phyloP scores from a whole-genome alignment of 2,113 vertebrate species.

The Dicerorhinus sumatrensis region DNA sequence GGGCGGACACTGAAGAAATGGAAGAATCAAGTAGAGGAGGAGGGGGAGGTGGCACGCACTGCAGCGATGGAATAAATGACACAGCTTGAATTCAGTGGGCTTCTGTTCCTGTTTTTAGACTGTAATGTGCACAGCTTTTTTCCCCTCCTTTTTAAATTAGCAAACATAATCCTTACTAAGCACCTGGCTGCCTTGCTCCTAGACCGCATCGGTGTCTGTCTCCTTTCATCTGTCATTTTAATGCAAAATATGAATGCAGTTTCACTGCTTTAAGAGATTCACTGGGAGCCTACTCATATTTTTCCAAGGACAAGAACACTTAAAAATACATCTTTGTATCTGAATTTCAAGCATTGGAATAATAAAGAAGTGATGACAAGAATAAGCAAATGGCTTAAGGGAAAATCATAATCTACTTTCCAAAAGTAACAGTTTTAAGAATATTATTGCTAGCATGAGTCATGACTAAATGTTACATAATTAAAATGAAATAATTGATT shows the following conservation, averaged over 20 bases:
- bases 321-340: conserved; percentile 72
- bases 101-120: conserved; percentile 61
- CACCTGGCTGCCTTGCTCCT: conserved; percentile 71
- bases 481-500: conserved; percentile 42
- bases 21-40: background rate
- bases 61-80: conserved; percentile 60
- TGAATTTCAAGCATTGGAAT: conserved; percentile 73
- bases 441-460: background rate
- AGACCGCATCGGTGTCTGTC: background rate
- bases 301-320: conserved; percentile 69
- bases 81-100: conserved; percentile 66
- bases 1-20: conserved; percentile 73
- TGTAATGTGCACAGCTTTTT: background rate
- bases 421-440: conserved; percentile 20
- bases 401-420: conserved; percentile 43
- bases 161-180: conserved; percentile 71
- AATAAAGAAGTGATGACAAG: conserved; percentile 52
- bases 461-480: background rate
- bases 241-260: conserved; percentile 76
- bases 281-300: conserved; percentile 62
- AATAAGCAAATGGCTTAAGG: conserved; percentile 53
- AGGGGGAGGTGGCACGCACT: background rate
- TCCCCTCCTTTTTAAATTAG: conserved; percentile 59
- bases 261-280: conserved; percentile 66
- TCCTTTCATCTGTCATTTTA: conserved; percentile 81